Conservation (phyloP, 2,888 invertebrate species). For the Euplagia quadripunctaria region DNA sequence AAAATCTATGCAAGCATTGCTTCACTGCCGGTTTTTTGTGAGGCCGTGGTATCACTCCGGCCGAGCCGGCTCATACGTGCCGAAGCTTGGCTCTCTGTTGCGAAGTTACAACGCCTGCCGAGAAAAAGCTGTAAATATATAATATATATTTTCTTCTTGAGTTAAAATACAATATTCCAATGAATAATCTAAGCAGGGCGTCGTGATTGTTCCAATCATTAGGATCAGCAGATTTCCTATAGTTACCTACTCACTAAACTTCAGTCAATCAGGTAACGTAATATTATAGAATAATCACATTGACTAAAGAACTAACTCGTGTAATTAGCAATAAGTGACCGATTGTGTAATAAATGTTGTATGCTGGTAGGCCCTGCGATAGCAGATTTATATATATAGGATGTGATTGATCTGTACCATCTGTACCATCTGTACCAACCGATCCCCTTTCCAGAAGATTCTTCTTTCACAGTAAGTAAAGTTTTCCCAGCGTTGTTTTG, state of each 20-base stretch:
- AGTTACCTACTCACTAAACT: neutral
- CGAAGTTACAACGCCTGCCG: too few species aligned
- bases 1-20: too few species aligned
- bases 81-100: too few species aligned
- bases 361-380: neutral
- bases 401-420: neutral
- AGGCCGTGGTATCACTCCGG: too few species aligned
- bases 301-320: neutral
- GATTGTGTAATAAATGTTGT: conserved; percentile 1
- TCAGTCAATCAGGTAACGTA: neutral
- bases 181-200: neutral
- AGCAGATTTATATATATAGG: neutral
- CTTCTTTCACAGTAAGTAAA: too few species aligned
- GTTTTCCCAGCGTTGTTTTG: too few species aligned
- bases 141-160: too few species aligned
- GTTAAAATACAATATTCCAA: neutral
- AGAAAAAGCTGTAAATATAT: too few species aligned
- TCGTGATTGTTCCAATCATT: neutral
- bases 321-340: neutral
- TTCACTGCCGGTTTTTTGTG: too few species aligned
- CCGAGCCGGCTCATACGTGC: too few species aligned
- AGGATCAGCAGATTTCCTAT: neutral
- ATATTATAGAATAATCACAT: neutral
- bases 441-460: neutral
- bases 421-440: neutral